Evolutionary conservation across 2,888 invertebrate genomes (phyloP), one percentile per base, ranked within the genome.

Genomic region (Cryptosula pallasiana): DNA sequence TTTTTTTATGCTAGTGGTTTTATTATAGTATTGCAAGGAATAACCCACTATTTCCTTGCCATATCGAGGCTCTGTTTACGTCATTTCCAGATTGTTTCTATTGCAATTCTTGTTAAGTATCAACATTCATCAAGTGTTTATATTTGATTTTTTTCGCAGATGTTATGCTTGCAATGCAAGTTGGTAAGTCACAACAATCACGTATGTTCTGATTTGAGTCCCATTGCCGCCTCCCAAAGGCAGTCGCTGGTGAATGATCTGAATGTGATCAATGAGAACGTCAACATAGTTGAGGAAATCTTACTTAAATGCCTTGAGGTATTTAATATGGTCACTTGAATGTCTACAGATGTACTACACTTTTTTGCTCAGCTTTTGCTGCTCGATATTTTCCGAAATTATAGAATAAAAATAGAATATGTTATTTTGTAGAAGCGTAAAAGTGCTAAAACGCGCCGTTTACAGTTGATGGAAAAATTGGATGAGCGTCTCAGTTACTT

Each of bases 101-200:
- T n/a, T n/a, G n/a, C n/a, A n/a, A n/a, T n/a, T n/a, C n/a, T n/a
- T n/a, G n/a, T n/a, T n/a, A n/a, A n/a, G n/a, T n/a, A n/a, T n/a
- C n/a, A n/a, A n/a, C n/a, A n/a, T n/a, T n/a, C n/a, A n/a, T n/a
- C n/a, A n/a, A n/a, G n/a, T n/a, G n/a, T n/a, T n/a, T n/a, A n/a
- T n/a, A n/a, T n/a, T n/a, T n/a, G n/a, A n/a, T n/a, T n/a, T n/a
- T n/a, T n/a, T n/a, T n/a, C n/a, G n/a, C 27, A 63, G 63, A 27
- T 63, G 63, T 1, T 63, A 5, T 63, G 63, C 34, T 1, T 63
- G 9, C 27, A 63, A 32, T 63, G 63, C n/a, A 63, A 63, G 63
- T 32, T 63, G 32, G 32, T 63, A 13, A 27, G 32, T n/a, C 63
- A 63, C 34, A 63, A 63, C 27, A 63, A 20, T 34, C 63, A 63